Evolutionary conservation across 2,888 invertebrate genomes (phyloP).

Genomic region (Cephus nigrinus): DNA sequence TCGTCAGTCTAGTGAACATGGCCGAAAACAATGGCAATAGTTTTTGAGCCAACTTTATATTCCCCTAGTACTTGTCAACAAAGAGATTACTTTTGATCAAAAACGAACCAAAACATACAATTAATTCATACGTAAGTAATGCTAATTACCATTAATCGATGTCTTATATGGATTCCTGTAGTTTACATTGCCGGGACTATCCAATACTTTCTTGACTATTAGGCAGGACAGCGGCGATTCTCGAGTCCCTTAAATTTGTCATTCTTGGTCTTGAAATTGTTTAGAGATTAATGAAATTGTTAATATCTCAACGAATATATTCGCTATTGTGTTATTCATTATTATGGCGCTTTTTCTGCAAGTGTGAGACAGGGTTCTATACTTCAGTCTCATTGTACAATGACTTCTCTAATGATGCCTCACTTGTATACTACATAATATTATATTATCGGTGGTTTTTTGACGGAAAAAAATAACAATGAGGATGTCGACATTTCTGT

Average conservation of each 20-base stretch:
- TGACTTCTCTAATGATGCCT: not conserved
- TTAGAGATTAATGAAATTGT: not conserved
- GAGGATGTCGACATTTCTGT: not conserved
- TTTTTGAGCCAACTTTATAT: slow-evolving; percentile 48
- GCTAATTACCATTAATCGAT: slow-evolving; percentile 11
- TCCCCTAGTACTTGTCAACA: slow-evolving; percentile 51
- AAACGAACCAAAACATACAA: slow-evolving; percentile 22
- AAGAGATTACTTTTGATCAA: slow-evolving; percentile 41
- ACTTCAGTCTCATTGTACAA: not conserved
- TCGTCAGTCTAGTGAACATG: slow-evolving; percentile 56
- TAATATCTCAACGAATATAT: slow-evolving; percentile 2
- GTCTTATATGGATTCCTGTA: not conserved
- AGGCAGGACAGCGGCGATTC: not conserved
- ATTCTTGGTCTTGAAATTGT: not conserved
- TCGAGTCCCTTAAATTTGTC: not conserved
- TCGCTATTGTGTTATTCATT: not conserved
- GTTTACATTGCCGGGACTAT: not conserved
- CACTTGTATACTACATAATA: not conserved
- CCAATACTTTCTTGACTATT: not conserved
- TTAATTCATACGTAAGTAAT: slow-evolving; percentile 34
- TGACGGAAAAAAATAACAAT: not conserved
- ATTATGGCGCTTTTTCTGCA: slow-evolving; percentile 26
- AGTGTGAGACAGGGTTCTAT: slow-evolving; percentile 16
- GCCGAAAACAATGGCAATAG: slow-evolving; percentile 57
- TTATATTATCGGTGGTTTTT: not conserved